A percentile compares a stretch with the other conserved stretches of the same genome.
Conservation (phyloP, 2,113 vertebrate species). For the Pomatorhinus ruficollis region DNA sequence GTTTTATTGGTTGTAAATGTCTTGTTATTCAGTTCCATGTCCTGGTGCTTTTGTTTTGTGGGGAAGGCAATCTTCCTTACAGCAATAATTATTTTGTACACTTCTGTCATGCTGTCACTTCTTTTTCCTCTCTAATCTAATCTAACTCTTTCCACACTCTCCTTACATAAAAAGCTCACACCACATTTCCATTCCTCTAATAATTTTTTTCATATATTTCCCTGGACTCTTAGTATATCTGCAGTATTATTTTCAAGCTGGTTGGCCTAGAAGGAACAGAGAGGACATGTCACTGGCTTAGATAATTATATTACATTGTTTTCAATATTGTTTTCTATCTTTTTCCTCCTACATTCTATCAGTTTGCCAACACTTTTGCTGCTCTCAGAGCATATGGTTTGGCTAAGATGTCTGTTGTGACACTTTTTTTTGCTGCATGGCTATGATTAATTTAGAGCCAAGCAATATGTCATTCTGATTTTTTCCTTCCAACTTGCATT, state of each 20-base stretch:
- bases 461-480: neutral
- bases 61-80: neutral
- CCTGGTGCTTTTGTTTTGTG: neutral
- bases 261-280: neutral
- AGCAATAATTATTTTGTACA: neutral
- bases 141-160: neutral
- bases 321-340: neutral
- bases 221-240: neutral
- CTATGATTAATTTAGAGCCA: slow-evolving; percentile 22
- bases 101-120: neutral
- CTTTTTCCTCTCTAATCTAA: neutral
- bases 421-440: neutral
- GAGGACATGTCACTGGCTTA: neutral
- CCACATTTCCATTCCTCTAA: neutral
- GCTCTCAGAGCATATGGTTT: neutral
- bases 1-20: slow-evolving; percentile 7
- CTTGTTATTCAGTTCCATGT: neutral
- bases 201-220: neutral
- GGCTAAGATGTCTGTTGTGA: neutral
- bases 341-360: neutral
- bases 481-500: slow-evolving; percentile 7
- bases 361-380: neutral
- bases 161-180: neutral
- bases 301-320: neutral
- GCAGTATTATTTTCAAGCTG: neutral